Base-by-base conservation (phyloP, 1,140 invertebrate species). In the Drosophila repleta region DNA sequence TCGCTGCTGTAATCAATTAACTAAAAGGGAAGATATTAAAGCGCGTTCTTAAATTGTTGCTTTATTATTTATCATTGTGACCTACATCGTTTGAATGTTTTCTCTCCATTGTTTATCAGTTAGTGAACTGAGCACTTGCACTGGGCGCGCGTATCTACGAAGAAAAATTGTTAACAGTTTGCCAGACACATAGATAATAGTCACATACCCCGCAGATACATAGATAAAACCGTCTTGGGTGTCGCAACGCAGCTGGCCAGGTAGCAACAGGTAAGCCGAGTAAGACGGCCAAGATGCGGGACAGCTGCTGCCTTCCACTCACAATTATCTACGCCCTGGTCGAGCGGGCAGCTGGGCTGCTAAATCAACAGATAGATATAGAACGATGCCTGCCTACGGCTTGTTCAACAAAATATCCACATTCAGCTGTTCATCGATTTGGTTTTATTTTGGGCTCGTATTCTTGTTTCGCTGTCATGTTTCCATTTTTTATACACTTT, bases 201-300 rank as follows among this genome's bases (percentile, higher is more conserved):
- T 60, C 26, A 39, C 37, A 67, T 55, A 68, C 69, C 48, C 24
- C 45, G 45, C 41, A 74, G 75, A 72, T 73, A 76, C 37, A 21
- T 39, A 43, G 65, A 68, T 68, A 68, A 53, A 62, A 74, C 37
- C 60, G 56, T 55, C 79, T 66, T 72, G 79, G 74, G 81, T 83
- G 80, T 74, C 68, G 74, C 77, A 84, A 87, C 74, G 74, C 39
- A 17, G 39, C 26, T 48, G 18, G 62, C 52, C 64, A 66, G 78
- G 77, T 80, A 82, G 81, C 74, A 68, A 75, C 82, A 81, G 81
- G 81, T 78, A 87, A 66, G 70, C 39, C 26, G 29, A n/a, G n/a
- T n/a, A n/a, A n/a, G n/a, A 24, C 24, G 69, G 48, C 26, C 48
- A 57, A 56, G 43, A 71, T 83, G 79, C 74, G 80, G 80, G 67